Conservation (phyloP, 2,888 invertebrate species). For the Mesochorus sp. region DNA sequence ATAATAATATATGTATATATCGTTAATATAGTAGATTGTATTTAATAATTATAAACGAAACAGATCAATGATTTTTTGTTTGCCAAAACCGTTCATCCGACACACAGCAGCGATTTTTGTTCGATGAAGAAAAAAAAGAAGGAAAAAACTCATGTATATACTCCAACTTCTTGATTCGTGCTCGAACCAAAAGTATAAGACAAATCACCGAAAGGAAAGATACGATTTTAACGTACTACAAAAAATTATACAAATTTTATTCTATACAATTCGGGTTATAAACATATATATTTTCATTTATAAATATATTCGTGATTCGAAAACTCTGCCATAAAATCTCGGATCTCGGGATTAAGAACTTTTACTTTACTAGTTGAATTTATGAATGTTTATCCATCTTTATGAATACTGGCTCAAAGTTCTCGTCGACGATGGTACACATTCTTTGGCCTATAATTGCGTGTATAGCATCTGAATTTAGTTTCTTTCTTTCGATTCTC, state of each 20-base stretch:
- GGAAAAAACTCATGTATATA: slow-evolving; percentile 8
- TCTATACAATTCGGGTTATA: slow-evolving; percentile 21
- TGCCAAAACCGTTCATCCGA: slow-evolving; percentile 40
- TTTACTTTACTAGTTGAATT: neutral
- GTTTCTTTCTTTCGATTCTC: slow-evolving; percentile 26
- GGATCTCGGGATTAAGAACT: neutral
- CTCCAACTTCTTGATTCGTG: slow-evolving; percentile 23
- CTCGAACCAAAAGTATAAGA: neutral
- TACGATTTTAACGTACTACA: slow-evolving; percentile 42
- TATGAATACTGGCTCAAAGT: neutral
- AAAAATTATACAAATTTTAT: slow-evolving; percentile 52
- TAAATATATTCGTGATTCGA: slow-evolving; percentile 22
- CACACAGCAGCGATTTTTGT: slow-evolving; percentile 53
- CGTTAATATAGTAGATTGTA: slow-evolving; percentile 77
- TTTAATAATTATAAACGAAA: slow-evolving; percentile 68
- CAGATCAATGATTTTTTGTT: slow-evolving; percentile 49
- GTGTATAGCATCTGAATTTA: slow-evolving; percentile 11
- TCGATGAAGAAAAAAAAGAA: slow-evolving; percentile 16
- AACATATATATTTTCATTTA: slow-evolving; percentile 25
- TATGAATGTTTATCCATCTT: too few species aligned
- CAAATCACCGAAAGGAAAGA: neutral
- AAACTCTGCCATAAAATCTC: neutral
- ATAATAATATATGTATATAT: slow-evolving; percentile 77
- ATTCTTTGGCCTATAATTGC: slow-evolving; percentile 47
- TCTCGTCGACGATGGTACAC: slow-evolving; percentile 14